A percentile compares a stretch with the other conserved stretches of the same genome.
phyloP scores from a whole-genome alignment of 2,113 vertebrate genomes.

The Pangasianodon gigas region DNA sequence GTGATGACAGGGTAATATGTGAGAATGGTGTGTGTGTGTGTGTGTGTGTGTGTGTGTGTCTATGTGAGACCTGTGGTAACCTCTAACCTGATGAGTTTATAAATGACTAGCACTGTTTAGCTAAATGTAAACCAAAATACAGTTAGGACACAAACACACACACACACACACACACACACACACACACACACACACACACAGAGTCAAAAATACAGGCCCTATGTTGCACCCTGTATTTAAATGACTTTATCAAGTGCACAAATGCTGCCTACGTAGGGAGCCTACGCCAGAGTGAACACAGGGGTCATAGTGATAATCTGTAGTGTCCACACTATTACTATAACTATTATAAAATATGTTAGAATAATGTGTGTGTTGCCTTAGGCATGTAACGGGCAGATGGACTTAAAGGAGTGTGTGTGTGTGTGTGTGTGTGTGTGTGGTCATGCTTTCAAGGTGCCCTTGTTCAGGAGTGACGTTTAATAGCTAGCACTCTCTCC shows the following conservation, averaged over 20 bases:
- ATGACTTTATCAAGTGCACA: not conserved
- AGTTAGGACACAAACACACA: not conserved
- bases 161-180: not conserved
- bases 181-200: not conserved
- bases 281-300: not conserved
- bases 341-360: no score
- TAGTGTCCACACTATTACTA: no score
- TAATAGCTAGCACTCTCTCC: not conserved
- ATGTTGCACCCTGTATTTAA: not conserved
- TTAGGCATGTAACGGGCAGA: not conserved
- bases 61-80: not conserved
- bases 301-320: not conserved
- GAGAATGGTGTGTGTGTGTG: slow-evolving; percentile 25
- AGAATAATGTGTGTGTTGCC: not conserved
- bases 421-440: not conserved
- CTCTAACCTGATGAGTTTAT: not conserved
- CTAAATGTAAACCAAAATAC: not conserved
- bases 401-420: no score
- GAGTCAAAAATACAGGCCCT: not conserved
- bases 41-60: not conserved
- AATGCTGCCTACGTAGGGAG: not conserved
- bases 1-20: slow-evolving; percentile 47
- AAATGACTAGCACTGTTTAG: not conserved
- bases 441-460: slow-evolving; percentile 36
- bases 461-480: slow-evolving; percentile 57